Percentiles rank a stretch among this genome's conserved stretches.
Evolutionary conservation across 2,888 invertebrate species (phyloP).

Genomic region (Synanthedon vespiformis): DNA sequence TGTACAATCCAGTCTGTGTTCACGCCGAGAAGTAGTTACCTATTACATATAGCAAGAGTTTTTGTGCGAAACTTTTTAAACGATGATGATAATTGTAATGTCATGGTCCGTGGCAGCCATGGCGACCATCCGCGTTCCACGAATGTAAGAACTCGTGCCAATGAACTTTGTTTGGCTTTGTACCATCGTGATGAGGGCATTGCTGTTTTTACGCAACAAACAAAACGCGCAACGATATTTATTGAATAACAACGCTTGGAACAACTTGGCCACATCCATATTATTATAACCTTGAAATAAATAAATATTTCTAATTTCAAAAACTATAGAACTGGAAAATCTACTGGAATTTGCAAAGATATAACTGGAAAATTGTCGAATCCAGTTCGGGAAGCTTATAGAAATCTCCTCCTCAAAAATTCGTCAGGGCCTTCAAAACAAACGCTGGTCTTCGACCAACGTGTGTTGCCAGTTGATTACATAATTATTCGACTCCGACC

Average conservation of each 20-base stretch:
- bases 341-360: too few species aligned
- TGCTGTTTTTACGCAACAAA: slow-evolving; percentile 34
- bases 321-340: not conserved
- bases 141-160: slow-evolving; percentile 43
- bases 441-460: too few species aligned
- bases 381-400: too few species aligned
- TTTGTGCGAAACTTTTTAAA: slow-evolving; percentile 8
- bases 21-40: too few species aligned
- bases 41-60: too few species aligned
- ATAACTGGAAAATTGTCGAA: too few species aligned
- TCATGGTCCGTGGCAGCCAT: slow-evolving; percentile 40
- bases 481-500: too few species aligned
- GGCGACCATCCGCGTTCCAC: slow-evolving; percentile 27
- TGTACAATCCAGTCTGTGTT: too few species aligned
- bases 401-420: too few species aligned
- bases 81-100: slow-evolving; percentile 31
- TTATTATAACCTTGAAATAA: not conserved
- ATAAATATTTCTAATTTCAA: not conserved
- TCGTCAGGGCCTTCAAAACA: too few species aligned
- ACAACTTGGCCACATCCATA: not conserved
- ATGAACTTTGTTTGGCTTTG: slow-evolving; percentile 53
- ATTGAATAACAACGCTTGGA: not conserved
- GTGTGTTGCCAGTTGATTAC: too few species aligned
- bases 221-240: slow-evolving; percentile 4
- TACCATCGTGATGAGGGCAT: slow-evolving; percentile 26